Conservation (phyloP, 2,888 invertebrate genomes). For the Eupeodes latifasciatus region DNA sequence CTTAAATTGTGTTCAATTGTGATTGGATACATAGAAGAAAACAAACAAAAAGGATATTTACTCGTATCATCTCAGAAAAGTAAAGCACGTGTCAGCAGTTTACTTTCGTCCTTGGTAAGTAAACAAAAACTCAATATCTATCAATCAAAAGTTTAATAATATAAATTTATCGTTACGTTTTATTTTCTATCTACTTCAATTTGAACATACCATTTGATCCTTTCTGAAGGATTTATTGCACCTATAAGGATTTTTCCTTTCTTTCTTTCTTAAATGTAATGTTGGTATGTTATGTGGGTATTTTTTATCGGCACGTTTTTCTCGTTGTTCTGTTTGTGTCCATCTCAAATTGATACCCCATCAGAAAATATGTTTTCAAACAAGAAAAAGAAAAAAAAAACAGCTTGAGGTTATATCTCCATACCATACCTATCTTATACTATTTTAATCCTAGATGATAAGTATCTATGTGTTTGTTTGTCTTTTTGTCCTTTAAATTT, state of each 20-base stretch:
- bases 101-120: slow-evolving; percentile 18
- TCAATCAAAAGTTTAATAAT: slow-evolving; percentile 21
- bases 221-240: slow-evolving; percentile 9
- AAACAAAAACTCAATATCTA: slow-evolving; percentile 28
- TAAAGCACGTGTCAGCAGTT: slow-evolving; percentile 30
- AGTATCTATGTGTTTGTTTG: neutral
- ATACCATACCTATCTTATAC: neutral
- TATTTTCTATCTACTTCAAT: neutral
- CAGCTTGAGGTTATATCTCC: neutral
- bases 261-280: neutral
- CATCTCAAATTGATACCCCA: slow-evolving; percentile 4
- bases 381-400: neutral
- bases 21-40: neutral
- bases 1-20: slow-evolving; percentile 22
- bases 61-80: slow-evolving; percentile 9
- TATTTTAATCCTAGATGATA: slow-evolving; percentile 5
- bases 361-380: neutral
- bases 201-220: neutral
- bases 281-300: too few relatives aligned
- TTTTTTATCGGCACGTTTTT: neutral
- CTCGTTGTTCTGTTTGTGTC: neutral
- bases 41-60: slow-evolving; percentile 24
- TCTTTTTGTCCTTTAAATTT: slow-evolving; percentile 37
- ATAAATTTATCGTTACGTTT: neutral
- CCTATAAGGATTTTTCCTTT: neutral